Percentiles rank a stretch among this genome's conserved stretches.
Conservation (phyloP, 2,113 vertebrate species). For the Xiphophorus maculatus region DNA sequence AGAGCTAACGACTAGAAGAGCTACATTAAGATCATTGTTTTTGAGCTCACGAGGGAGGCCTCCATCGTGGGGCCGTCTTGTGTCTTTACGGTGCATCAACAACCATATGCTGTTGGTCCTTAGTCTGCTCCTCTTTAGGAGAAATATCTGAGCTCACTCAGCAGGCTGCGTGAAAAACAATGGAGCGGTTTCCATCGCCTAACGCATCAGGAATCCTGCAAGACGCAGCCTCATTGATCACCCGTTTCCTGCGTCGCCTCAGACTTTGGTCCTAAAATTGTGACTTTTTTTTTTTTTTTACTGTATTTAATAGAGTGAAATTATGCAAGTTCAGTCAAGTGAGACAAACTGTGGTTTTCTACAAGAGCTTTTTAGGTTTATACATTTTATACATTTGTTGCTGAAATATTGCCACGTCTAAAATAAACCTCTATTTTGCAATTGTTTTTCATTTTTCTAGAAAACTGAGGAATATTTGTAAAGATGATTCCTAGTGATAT, state of each 20-base stretch:
- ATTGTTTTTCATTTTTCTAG: background rate
- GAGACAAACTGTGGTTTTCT: conserved; percentile 12
- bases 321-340: conserved; percentile 1
- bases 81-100: conserved; percentile 52
- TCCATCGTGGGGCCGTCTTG: conserved; percentile 24
- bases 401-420: background rate
- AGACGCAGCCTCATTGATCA: conserved; percentile 42
- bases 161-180: conserved; percentile 34
- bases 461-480: too few relatives aligned
- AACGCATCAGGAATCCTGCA: conserved; percentile 26
- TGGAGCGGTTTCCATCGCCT: conserved; percentile 15
- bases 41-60: conserved; percentile 28
- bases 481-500: too few relatives aligned
- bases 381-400: conserved; percentile 31
- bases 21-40: conserved; percentile 28
- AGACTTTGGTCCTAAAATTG: conserved; percentile 20
- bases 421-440: conserved; percentile 46
- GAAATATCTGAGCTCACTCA: conserved; percentile 44
- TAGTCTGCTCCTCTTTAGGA: conserved; percentile 32
- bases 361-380: conserved; percentile 16
- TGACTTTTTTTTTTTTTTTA: conserved; percentile 7
- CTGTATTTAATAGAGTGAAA: conserved; percentile 8
- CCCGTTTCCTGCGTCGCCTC: conserved; percentile 23
- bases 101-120: conserved; percentile 36
- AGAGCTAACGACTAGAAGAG: conserved; percentile 32